Evolutionary conservation across 1,140 invertebrate species (phyloP).

Genomic region (Diorhabda carinulata): DNA sequence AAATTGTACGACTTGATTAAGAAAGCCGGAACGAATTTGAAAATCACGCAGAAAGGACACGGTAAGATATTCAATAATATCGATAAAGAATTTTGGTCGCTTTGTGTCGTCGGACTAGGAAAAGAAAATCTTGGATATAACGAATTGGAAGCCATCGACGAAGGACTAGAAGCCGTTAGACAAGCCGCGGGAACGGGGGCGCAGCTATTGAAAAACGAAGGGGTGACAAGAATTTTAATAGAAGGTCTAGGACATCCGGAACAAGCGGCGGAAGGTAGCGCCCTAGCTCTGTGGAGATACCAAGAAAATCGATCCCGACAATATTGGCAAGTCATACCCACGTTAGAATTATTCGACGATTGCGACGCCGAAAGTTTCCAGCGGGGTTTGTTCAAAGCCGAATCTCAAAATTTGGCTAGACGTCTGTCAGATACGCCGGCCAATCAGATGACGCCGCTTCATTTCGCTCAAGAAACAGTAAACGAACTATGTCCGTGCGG

Average conservation of each 20-base stretch:
- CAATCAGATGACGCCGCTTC: conserved; percentile 76
- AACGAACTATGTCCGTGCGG: conserved; percentile 53
- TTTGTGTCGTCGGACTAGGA: conserved; percentile 68
- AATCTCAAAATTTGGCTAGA: conserved; percentile 76
- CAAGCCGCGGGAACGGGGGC: conserved; percentile 57
- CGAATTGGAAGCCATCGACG: conserved; percentile 63
- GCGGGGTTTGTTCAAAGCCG: conserved; percentile 52
- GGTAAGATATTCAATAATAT: conserved; percentile 60
- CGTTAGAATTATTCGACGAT: conserved; percentile 51
- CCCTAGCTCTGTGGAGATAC: conserved; percentile 61
- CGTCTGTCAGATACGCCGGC: conserved; percentile 72
- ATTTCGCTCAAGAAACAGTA: conserved; percentile 63
- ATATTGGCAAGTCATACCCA: conserved; percentile 50
- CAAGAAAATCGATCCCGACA: conserved; percentile 59
- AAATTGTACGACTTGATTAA: conserved; percentile 38
- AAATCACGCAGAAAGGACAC: conserved; percentile 45
- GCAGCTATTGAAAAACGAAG: conserved; percentile 54
- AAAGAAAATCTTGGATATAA: conserved; percentile 60
- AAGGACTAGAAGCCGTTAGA: conserved; percentile 63
- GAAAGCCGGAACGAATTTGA: not conserved
- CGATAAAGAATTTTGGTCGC: conserved; percentile 58
- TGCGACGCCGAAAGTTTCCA: conserved; percentile 43
- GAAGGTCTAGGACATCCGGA: conserved; percentile 70
- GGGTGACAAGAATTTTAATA: conserved; percentile 58
- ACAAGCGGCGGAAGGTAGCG: conserved; percentile 69